Evolutionary conservation across 2,797 vertebrate genomes (phyloP), one percentile per base, ranked within the genome.

Genomic region (Sebastes nivosus): DNA sequence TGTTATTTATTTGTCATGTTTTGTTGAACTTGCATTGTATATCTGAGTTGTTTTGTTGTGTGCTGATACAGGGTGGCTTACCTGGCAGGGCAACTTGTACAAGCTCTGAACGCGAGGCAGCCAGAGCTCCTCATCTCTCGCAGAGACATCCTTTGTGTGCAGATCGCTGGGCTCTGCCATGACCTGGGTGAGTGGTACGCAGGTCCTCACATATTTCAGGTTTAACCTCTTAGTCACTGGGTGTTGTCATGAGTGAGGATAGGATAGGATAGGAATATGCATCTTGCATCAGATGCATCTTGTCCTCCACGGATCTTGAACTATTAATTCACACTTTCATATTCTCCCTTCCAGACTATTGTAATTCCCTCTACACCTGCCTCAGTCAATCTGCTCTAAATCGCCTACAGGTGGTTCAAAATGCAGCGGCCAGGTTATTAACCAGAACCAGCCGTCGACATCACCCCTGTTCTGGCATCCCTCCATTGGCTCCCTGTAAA

Each of bases 131-230:
- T 87, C 29, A 98, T 99, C 82, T 95, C 93, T 52, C 88, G 83
- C 3, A 93, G 96, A 86, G 98, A 99, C 74, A 89, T 97, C n/a
- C 96, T 99, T 1, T 99, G 98, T 80, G 98, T 99, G 67, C 97
- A 99, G 94, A 98, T 99, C 0, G 98, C 98, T 18, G 98, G 98
- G 1, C 97, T 99, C 75, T 99, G 98, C 77, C 98, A 99, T 6
- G 98, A 99, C 87, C 90, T 99, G n/a, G 98, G 98, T 99, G 92
- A 96, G 95, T 77, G 13, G 2, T n/a, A 3, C 5, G 1, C 55
- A 13, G 3, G 24, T 59, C 8, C 10, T 36, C 2, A 20, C 36
- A 30, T 16, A 14, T n/a, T 38, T 32, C 8, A 20, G 6, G 12
- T 57, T 67, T 11, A 7, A 11, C 18, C 5, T 52, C 20, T 55